phyloP scores from a whole-genome alignment of 2,113 vertebrate species.

The Thymallus thymallus region DNA sequence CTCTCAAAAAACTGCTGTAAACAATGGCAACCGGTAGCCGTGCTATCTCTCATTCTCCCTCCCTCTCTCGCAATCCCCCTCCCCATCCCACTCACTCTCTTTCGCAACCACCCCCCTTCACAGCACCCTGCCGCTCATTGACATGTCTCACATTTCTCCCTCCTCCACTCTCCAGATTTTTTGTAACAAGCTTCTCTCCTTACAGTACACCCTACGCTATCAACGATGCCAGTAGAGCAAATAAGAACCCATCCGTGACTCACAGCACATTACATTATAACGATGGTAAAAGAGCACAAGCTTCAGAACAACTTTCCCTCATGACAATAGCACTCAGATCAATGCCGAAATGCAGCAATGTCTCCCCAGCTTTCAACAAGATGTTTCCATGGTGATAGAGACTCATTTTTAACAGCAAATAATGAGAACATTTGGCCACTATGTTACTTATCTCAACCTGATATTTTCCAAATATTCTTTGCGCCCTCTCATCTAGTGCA shows the following conservation, averaged over 20 bases:
- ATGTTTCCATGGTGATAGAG: too few species aligned
- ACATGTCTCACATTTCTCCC: slow-evolving; percentile 23
- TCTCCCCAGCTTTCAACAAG: slow-evolving; percentile 8
- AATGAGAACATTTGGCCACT: too few species aligned
- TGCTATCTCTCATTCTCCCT: slow-evolving; percentile 4
- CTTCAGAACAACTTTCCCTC: too few species aligned
- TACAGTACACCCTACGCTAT: background rate
- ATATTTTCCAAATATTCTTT: too few species aligned
- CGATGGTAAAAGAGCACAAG: slow-evolving; percentile 2
- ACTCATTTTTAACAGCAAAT: too few species aligned
- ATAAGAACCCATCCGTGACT: background rate
- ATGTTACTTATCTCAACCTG: too few species aligned
- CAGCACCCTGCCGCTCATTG: slow-evolving; percentile 44
- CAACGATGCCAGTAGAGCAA: background rate
- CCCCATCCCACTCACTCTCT: background rate
- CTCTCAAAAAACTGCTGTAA: slow-evolving; percentile 68
- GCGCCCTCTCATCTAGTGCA: too few species aligned
- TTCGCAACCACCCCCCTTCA: background rate
- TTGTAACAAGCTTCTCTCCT: slow-evolving; percentile 16
- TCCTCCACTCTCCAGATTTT: slow-evolving; percentile 41
- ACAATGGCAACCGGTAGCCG: slow-evolving; percentile 46
- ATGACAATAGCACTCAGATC: too few species aligned
- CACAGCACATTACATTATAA: background rate
- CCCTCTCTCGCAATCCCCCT: background rate
- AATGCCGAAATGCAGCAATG: background rate